phyloP scores from a whole-genome alignment of 2,888 invertebrate genomes.

The Sesamia inferens region DNA sequence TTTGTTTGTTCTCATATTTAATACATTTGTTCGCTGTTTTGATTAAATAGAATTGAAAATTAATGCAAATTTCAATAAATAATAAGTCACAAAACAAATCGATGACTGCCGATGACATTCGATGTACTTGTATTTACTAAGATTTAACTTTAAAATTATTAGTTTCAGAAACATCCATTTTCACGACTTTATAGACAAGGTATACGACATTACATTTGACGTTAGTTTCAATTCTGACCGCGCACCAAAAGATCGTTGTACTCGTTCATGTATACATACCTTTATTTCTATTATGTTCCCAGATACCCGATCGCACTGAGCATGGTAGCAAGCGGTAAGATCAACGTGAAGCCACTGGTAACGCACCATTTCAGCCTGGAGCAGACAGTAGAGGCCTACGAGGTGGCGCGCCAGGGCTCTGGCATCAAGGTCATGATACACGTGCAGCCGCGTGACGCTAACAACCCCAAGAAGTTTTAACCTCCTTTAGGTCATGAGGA shows the following conservation, averaged over 20 bases:
- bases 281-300: slow-evolving; percentile 25
- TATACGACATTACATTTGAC: no score
- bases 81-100: no score
- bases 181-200: no score
- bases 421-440: slow-evolving; percentile 98
- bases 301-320: slow-evolving; percentile 95
- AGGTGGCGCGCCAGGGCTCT: slow-evolving; percentile 93
- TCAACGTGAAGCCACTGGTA: slow-evolving; percentile 95
- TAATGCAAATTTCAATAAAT: no score
- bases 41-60: no score
- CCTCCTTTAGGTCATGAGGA: not conserved
- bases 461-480: slow-evolving; percentile 83
- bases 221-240: no score
- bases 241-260: not conserved
- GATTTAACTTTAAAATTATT: no score
- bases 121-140: no score
- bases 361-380: slow-evolving; percentile 95
- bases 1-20: no score
- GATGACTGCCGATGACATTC: no score
- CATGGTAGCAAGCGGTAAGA: slow-evolving; percentile 93
- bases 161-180: no score
- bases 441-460: slow-evolving; percentile 88
- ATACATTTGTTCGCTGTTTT: no score
- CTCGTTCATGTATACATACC: not conserved
- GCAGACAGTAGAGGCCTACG: slow-evolving; percentile 95